Evolutionary conservation across 2,797 vertebrate species (phyloP).

Genomic region (Spheniscus humboldti): DNA sequence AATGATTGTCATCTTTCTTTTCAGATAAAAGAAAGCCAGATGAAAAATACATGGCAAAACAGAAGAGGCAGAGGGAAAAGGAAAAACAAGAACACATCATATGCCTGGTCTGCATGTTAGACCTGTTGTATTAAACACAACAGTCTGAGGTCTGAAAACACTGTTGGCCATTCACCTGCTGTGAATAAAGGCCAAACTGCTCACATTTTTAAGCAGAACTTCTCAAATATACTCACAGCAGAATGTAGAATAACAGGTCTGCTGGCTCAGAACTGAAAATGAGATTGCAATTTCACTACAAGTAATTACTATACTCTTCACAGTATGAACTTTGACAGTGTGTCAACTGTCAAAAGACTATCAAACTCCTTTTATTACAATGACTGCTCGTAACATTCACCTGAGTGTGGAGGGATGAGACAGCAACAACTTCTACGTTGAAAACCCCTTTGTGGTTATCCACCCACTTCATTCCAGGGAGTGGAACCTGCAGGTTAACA

Average conservation of each 20-base stretch:
- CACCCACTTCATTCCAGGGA: slow-evolving; percentile 99
- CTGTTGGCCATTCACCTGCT: neutral
- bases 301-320: neutral
- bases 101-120: neutral
- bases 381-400: slow-evolving; percentile 65
- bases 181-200: neutral
- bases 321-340: neutral
- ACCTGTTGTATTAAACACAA: neutral
- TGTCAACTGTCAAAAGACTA: neutral
- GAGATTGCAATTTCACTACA: slow-evolving; percentile 16
- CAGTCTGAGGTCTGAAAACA: neutral
- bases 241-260: neutral
- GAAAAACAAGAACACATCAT: neutral
- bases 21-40: neutral
- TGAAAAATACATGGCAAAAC: neutral
- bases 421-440: slow-evolving; percentile 92
- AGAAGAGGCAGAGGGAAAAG: neutral
- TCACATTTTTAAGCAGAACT: neutral
- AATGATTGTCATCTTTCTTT: neutral
- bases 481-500: slow-evolving; percentile 83
- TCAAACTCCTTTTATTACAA: neutral
- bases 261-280: slow-evolving; percentile 51
- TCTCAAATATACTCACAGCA: slow-evolving; percentile 15
- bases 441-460: slow-evolving; percentile 99
- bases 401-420: slow-evolving; percentile 95